phyloP scores from a whole-genome alignment of 2,797 vertebrate species.

The Lepilemur ruficaudatus region DNA sequence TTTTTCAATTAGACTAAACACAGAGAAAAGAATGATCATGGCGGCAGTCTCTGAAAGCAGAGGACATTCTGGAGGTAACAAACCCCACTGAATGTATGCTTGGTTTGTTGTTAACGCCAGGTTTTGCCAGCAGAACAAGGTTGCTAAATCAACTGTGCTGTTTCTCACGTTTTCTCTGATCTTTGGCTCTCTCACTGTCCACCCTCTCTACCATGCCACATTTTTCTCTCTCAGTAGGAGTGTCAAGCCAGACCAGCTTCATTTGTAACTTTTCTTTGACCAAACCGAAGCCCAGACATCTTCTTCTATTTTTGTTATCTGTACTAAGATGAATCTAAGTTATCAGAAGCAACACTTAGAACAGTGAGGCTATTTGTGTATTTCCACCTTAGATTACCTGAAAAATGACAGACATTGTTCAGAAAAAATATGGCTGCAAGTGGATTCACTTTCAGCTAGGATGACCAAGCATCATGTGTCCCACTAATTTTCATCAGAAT shows the following conservation, averaged over 20 bases:
- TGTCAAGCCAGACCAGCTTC: conserved; percentile 18
- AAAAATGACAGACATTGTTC: conserved; percentile 21
- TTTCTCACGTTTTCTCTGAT: background rate
- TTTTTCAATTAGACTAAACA: background rate
- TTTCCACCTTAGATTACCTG: conserved; percentile 30
- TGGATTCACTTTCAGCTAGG: conserved; percentile 55
- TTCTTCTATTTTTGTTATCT: conserved; percentile 38
- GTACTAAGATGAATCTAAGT: conserved; percentile 55
- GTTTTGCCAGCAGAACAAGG: background rate
- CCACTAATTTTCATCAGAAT: background rate
- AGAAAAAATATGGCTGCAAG: conserved; percentile 49
- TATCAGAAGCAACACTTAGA: conserved; percentile 27
- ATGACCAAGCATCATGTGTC: background rate
- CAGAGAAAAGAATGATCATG: background rate
- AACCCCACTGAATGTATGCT: background rate
- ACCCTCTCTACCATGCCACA: background rate
- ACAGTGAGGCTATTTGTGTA: background rate
- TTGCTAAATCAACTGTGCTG: background rate
- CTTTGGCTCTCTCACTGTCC: background rate
- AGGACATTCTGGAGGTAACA: background rate
- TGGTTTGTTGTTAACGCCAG: background rate
- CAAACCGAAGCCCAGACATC: background rate
- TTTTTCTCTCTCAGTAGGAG: background rate
- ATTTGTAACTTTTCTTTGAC: conserved; percentile 5
- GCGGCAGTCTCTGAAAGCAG: background rate